phyloP scores from a whole-genome alignment of 2,888 invertebrate genomes.

The Brenthis ino region DNA sequence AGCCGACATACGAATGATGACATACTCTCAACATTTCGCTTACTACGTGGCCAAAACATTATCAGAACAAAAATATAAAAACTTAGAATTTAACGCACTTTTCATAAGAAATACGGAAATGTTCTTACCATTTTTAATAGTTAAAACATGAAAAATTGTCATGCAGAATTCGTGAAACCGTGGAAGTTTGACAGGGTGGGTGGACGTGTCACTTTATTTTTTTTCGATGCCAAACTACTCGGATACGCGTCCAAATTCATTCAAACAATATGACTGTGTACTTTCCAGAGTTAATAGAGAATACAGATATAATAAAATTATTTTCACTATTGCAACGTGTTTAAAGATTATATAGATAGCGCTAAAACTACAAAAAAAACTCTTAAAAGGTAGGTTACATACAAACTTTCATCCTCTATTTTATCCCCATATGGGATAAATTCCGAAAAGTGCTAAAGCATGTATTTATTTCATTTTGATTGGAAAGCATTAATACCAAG shows the following conservation, averaged over 20 bases:
- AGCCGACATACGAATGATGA: conserved; percentile 66
- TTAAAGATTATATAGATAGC: too few species aligned
- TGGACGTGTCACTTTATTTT: conserved; percentile 74
- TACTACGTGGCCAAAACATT: conserved; percentile 54
- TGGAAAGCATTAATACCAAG: too few species aligned
- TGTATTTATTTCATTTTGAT: too few species aligned
- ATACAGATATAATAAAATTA: too few species aligned
- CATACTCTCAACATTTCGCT: conserved; percentile 53
- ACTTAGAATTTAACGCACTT: conserved; percentile 30
- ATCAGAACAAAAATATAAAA: conserved; percentile 24
- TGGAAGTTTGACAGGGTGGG: conserved; percentile 71
- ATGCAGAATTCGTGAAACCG: conserved; percentile 58
- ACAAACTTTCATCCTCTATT: too few species aligned
- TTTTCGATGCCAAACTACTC: conserved; percentile 48
- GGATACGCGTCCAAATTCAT: conserved; percentile 35
- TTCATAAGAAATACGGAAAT: conserved; percentile 41
- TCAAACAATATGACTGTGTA: background rate
- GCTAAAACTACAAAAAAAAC: too few species aligned
- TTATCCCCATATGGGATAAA: too few species aligned
- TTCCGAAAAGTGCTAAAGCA: too few species aligned
- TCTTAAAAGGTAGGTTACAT: too few species aligned
- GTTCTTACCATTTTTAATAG: conserved; percentile 71
- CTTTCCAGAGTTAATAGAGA: too few species aligned
- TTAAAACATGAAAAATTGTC: conserved; percentile 74
- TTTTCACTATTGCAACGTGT: too few species aligned